phyloP scores from a whole-genome alignment of 2,797 vertebrate species.

The Falco columbarius region DNA sequence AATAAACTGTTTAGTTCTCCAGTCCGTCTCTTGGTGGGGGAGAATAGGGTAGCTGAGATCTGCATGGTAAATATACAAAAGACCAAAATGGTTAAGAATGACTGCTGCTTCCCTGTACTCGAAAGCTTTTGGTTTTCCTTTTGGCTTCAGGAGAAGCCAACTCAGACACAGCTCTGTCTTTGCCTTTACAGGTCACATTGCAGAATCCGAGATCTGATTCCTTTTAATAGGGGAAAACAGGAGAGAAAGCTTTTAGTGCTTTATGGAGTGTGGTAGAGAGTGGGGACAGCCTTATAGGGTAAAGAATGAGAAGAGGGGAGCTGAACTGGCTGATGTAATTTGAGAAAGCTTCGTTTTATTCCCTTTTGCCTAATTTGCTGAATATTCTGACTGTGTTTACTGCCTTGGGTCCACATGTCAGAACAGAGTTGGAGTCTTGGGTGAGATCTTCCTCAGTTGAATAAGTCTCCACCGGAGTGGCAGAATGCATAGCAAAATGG shows the following conservation, averaged over 20 bases:
- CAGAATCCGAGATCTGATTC: neutral
- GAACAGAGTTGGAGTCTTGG: neutral
- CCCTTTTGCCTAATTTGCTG: neutral
- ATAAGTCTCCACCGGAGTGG: neutral
- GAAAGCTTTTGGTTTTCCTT: neutral
- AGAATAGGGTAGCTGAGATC: neutral
- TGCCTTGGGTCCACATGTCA: fast-evolving
- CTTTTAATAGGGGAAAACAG: neutral
- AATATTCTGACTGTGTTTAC: neutral
- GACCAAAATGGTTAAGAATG: neutral
- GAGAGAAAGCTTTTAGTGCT: neutral
- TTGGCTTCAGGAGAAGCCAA: neutral
- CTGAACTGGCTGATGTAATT: constrained; percentile 17
- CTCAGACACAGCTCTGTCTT: neutral
- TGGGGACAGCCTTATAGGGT: constrained; percentile 59
- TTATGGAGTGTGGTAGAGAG: neutral
- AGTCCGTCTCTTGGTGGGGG: neutral
- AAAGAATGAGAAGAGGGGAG: constrained; percentile 49
- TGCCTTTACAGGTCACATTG: neutral
- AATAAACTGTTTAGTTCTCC: neutral
- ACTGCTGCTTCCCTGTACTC: neutral
- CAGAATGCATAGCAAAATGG: neutral
- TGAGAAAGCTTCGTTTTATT: constrained; percentile 25
- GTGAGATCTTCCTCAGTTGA: neutral
- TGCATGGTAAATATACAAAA: constrained; percentile 1